These are phyloP conservation scores for Pocillopora meandrina DNA, from an alignment of 92 coral and sea anemone genomes.

Conservation along the genomic window DNA sequence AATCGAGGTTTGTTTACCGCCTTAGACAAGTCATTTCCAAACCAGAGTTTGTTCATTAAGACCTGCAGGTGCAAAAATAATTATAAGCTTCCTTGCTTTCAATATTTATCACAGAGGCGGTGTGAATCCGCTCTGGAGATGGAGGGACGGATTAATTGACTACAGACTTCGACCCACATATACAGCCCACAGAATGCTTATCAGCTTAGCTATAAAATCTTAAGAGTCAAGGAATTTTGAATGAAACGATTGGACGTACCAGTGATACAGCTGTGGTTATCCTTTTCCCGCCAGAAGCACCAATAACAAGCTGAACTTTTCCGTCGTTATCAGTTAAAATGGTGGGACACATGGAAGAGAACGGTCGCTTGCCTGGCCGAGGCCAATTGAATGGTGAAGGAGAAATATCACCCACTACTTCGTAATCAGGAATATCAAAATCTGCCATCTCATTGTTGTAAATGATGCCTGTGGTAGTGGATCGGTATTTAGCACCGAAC, in stretches of 20 bases:
- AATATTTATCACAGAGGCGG: too few species aligned
- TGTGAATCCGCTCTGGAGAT: too few species aligned
- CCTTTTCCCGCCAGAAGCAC: conserved; percentile 76
- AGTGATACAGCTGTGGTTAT: conserved; percentile 62
- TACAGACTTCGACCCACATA: neutral
- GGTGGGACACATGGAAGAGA: conserved; percentile 70
- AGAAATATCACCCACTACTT: conserved; percentile 41
- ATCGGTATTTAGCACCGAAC: conserved; percentile 63
- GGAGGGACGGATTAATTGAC: too few species aligned
- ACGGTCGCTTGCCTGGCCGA: conserved; percentile 68
- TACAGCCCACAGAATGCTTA: neutral
- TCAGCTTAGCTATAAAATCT: too few species aligned
- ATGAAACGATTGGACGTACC: conserved; percentile 29
- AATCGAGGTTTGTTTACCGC: conserved; percentile 70
- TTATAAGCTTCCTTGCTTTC: too few species aligned
- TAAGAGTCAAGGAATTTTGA: neutral
- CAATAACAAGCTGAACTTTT: conserved; percentile 56
- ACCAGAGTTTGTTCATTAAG: conserved; percentile 82
- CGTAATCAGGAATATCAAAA: conserved; percentile 55
- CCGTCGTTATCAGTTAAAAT: conserved; percentile 63
- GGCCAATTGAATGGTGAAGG: conserved; percentile 64
- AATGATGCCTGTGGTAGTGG: conserved; percentile 66
- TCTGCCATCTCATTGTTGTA: conserved; percentile 73
- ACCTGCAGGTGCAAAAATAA: conserved; percentile 45
- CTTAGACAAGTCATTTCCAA: conserved; percentile 46